phyloP scores from a whole-genome alignment of 2,888 invertebrate species.

The Epistrophe grossulariae region DNA sequence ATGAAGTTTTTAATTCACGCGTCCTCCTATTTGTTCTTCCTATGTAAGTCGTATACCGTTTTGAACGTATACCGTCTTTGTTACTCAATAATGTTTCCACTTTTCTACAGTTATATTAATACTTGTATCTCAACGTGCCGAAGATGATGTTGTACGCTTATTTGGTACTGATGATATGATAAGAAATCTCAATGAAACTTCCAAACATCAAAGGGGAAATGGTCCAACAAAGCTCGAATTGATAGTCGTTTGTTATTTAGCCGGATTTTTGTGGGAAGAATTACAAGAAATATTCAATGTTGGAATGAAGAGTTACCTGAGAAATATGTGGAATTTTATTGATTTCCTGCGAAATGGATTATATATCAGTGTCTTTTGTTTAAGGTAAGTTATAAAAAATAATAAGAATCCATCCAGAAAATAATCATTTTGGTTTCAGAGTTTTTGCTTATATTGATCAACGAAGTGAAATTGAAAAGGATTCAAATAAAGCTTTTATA shows the following conservation, averaged over 20 bases:
- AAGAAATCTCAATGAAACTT: conserved; percentile 86
- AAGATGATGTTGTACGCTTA: conserved; percentile 89
- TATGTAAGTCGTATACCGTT: conserved; percentile 86
- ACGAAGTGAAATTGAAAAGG: conserved; percentile 87
- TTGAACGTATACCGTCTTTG: background rate
- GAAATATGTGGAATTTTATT: conserved; percentile 98
- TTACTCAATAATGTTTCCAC: background rate
- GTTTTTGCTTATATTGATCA: conserved; percentile 91
- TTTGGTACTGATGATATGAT: conserved; percentile 90
- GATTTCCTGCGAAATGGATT: conserved; percentile 96
- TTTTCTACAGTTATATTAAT: conserved; percentile 91
- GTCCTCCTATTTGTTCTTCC: conserved; percentile 96
- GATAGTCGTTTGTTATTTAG: conserved; percentile 92
- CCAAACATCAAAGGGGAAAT: conserved; percentile 91
- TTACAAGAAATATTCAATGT: conserved; percentile 94
- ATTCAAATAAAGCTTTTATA: conserved; percentile 89
- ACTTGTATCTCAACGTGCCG: conserved; percentile 95
- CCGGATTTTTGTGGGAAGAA: conserved; percentile 96
- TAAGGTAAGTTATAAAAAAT: conserved; percentile 86
- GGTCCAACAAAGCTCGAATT: conserved; percentile 93
- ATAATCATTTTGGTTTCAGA: conserved; percentile 83
- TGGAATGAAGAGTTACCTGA: conserved; percentile 93
- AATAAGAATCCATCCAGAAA: background rate
- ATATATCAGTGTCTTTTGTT: conserved; percentile 89
- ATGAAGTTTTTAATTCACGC: conserved; percentile 98